phyloP scores from a whole-genome alignment of 2,113 vertebrate genomes.

The Guaruba guarouba region DNA sequence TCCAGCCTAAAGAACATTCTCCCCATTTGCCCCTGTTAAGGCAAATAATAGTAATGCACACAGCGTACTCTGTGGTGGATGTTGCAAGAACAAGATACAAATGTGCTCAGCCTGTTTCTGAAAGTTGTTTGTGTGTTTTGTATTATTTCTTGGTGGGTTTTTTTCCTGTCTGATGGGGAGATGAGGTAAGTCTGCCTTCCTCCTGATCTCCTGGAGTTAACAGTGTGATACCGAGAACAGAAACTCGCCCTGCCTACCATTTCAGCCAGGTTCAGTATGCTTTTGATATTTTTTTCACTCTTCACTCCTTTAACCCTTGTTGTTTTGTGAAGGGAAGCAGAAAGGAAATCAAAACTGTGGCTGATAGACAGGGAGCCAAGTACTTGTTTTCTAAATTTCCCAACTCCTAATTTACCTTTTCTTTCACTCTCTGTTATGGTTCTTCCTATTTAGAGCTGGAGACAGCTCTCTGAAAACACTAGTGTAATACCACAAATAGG shows the following conservation, averaged over 20 bases:
- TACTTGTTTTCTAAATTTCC: background rate
- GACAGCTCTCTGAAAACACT: rapidly evolving
- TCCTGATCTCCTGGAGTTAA: background rate
- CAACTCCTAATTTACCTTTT: background rate
- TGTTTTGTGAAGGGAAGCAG: background rate
- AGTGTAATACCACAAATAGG: background rate
- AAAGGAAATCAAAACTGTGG: background rate
- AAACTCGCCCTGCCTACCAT: background rate
- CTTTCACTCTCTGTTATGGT: background rate
- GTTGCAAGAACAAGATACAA: rapidly evolving
- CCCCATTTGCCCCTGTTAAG: rapidly evolving
- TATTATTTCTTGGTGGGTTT: background rate
- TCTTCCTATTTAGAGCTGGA: background rate
- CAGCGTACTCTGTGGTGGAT: rapidly evolving
- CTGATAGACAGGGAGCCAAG: background rate
- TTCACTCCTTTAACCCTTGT: background rate
- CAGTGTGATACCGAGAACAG: background rate
- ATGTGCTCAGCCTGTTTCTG: background rate
- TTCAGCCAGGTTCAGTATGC: background rate
- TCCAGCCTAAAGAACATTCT: background rate
- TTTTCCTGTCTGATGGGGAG: background rate
- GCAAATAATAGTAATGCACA: rapidly evolving
- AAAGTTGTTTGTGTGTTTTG: background rate
- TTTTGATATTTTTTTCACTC: background rate
- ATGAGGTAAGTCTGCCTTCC: background rate